Evolutionary conservation across 1,140 invertebrate genomes (phyloP).

Genomic region (Hypsibius dujardini): DNA sequence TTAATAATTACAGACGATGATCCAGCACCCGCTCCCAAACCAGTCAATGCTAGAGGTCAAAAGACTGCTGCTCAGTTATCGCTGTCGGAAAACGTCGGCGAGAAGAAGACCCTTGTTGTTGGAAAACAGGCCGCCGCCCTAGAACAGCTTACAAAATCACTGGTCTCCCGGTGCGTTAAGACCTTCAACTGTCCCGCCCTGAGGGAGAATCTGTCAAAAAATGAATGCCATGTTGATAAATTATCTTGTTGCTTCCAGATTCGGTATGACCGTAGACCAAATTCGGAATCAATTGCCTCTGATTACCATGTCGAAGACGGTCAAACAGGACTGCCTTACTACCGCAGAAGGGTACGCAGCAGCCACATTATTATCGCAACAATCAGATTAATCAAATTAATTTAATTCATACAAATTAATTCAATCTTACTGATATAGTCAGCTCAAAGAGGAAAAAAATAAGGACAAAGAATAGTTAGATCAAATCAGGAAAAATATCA

Average conservation of each 20-base stretch:
- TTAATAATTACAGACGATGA: no score
- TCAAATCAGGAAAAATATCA: not conserved
- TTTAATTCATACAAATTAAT: not conserved
- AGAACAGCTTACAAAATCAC: not conserved
- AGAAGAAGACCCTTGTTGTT: not conserved
- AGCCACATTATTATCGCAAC: not conserved
- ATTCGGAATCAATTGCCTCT: not conserved
- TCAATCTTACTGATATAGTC: not conserved
- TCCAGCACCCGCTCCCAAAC: no score
- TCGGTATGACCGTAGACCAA: conserved; percentile 5
- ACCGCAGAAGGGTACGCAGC: not conserved
- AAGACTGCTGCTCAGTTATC: not conserved
- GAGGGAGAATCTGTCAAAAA: not conserved
- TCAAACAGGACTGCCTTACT: conserved; percentile 15
- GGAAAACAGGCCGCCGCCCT: not conserved
- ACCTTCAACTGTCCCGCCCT: not conserved
- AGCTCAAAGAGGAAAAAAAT: no score
- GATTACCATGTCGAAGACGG: not conserved
- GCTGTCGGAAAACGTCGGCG: not conserved
- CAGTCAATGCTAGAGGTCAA: no score
- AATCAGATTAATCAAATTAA: not conserved
- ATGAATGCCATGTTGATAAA: not conserved
- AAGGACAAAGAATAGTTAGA: no score
- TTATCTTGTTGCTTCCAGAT: not conserved
- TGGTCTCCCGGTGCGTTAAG: not conserved